These are phyloP conservation scores for Gnathonemus echidnorhynchus DNA, from an alignment of 2,113 vertebrate species.

Conservation along the genomic window DNA sequence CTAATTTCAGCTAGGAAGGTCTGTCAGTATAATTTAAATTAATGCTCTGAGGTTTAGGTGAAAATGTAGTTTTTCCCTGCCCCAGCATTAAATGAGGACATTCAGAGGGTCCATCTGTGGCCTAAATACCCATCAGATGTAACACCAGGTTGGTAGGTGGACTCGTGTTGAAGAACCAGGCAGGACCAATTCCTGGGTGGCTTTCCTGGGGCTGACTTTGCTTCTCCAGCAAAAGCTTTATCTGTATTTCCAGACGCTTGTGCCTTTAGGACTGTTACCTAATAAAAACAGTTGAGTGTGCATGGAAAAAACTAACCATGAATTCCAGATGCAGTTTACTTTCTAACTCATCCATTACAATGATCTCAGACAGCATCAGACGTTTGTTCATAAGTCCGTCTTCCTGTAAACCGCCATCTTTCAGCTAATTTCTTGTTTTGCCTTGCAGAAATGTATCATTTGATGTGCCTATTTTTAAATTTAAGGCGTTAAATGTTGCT, in stretches of 20 bases:
- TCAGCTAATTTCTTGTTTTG: not conserved
- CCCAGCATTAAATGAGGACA: not conserved
- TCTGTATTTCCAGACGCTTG: not conserved
- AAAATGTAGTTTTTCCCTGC: not conserved
- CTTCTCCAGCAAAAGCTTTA: not conserved
- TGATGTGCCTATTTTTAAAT: slow-evolving; percentile 5
- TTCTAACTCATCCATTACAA: not conserved
- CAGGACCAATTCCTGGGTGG: not conserved
- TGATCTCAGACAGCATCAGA: not conserved
- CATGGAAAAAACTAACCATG: not conserved
- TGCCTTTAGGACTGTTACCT: not conserved
- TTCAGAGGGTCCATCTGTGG: not conserved
- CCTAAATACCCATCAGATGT: not conserved
- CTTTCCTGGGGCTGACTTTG: not conserved
- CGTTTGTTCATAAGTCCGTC: not conserved
- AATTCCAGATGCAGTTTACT: not conserved
- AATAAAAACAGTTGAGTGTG: not conserved
- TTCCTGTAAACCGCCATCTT: not conserved
- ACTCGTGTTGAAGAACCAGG: not conserved
- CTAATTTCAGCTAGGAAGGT: not conserved
- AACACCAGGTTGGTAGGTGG: slow-evolving; percentile 1
- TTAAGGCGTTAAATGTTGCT: not conserved
- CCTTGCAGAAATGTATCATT: not conserved
- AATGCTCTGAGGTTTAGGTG: not conserved
- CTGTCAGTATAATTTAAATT: not conserved